Conservation (phyloP, 2,797 vertebrate genomes). For the Amblyraja radiata region DNA sequence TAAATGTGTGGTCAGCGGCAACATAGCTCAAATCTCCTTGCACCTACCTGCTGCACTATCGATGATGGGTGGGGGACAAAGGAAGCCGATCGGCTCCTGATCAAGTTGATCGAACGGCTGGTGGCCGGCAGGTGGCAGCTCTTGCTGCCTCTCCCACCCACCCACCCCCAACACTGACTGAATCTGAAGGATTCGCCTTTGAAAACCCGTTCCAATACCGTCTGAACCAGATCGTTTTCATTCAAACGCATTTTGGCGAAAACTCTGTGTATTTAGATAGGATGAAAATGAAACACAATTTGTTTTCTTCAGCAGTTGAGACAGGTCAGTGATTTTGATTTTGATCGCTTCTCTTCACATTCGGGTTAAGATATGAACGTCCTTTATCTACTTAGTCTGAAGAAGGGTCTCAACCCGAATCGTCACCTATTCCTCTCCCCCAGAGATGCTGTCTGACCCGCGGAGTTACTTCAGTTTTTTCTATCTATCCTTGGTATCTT, state of each 20-base stretch:
- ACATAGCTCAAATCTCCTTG: no score
- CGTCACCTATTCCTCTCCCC: no score
- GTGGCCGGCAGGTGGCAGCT: background rate
- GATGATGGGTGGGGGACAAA: background rate
- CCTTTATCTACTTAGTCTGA: no score
- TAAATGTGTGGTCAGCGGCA: background rate
- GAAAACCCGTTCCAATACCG: background rate
- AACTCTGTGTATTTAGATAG: background rate
- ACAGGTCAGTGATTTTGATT: background rate
- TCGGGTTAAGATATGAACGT: background rate
- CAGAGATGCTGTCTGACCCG: no score
- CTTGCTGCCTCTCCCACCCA: no score
- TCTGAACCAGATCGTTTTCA: background rate
- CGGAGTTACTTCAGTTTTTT: no score
- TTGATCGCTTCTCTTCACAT: background rate
- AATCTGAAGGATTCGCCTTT: background rate
- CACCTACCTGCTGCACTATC: no score
- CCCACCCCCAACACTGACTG: background rate
- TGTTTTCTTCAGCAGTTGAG: background rate
- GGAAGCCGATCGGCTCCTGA: background rate
- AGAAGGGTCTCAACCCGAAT: no score
- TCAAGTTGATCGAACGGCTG: background rate
- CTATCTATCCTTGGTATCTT: no score
- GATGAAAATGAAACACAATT: background rate
- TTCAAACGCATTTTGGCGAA: background rate